Conservation (phyloP, 2,888 invertebrate genomes). For the Cryptus viduatorius region DNA sequence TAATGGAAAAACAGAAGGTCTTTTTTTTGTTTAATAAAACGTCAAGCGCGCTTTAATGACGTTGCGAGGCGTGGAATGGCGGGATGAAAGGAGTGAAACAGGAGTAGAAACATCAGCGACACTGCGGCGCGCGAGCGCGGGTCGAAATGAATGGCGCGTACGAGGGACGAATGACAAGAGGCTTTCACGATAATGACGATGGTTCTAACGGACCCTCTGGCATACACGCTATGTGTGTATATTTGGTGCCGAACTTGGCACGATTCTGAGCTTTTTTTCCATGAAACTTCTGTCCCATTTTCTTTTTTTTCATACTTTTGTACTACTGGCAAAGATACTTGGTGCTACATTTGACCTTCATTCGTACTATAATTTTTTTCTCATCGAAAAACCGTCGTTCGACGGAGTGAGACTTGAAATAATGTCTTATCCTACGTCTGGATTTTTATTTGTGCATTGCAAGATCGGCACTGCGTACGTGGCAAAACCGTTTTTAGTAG, state of each 20-base stretch:
- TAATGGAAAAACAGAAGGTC: constrained; percentile 43
- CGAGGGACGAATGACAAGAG: constrained; percentile 62
- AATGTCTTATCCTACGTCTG: neutral
- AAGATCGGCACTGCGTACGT: neutral
- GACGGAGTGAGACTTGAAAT: neutral
- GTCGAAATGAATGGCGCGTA: constrained; percentile 61
- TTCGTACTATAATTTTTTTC: constrained; percentile 7
- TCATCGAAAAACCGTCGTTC: neutral
- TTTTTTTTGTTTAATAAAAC: constrained; percentile 33
- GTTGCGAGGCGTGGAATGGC: constrained; percentile 25
- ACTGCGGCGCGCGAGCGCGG: neutral
- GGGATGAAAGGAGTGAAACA: constrained; percentile 30
- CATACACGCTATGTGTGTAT: constrained; percentile 17
- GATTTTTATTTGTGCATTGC: neutral
- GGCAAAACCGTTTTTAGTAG: neutral
- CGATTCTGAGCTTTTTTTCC: constrained; percentile 40
- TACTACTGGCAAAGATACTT: neutral
- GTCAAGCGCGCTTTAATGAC: constrained; percentile 44
- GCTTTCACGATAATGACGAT: constrained; percentile 67
- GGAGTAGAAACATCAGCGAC: constrained; percentile 7
- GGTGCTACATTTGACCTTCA: constrained; percentile 16
- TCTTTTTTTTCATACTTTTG: constrained; percentile 1
- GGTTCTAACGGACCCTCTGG: constrained; percentile 43
- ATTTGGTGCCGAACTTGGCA: constrained; percentile 50
- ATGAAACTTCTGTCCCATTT: neutral